Percentiles rank a stretch among this genome's conserved stretches.
These are phyloP conservation scores for Podarcis lilfordi DNA, from an alignment of 2,797 vertebrate genomes.

Conservation along the genomic window DNA sequence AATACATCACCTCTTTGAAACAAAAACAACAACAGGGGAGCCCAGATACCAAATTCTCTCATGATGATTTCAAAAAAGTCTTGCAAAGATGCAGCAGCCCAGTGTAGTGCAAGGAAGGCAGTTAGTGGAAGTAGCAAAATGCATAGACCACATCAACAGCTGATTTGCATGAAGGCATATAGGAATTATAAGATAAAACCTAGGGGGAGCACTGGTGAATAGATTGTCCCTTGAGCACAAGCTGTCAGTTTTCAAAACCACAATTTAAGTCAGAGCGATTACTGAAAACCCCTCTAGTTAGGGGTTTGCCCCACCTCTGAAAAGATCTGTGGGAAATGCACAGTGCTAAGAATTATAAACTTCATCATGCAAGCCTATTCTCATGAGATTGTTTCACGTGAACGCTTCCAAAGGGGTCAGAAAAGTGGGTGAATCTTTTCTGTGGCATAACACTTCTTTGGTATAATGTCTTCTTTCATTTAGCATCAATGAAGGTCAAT, in stretches of 20 bases:
- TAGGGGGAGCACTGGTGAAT: background rate
- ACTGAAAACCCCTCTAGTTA: background rate
- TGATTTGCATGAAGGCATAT: background rate
- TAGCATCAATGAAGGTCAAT: background rate
- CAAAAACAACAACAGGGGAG: rapidly evolving
- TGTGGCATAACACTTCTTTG: background rate
- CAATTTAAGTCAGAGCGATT: background rate
- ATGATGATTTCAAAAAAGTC: background rate
- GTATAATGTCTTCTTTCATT: background rate
- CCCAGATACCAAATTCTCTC: background rate
- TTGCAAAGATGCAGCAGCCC: background rate
- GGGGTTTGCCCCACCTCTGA: background rate
- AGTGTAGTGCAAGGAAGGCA: background rate
- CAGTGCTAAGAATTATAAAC: background rate
- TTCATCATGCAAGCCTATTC: background rate
- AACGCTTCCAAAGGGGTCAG: background rate
- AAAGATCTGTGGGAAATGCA: background rate
- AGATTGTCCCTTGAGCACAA: background rate
- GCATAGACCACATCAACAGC: background rate
- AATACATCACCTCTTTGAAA: slow-evolving; percentile 7
- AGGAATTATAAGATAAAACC: background rate
- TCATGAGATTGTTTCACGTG: background rate
- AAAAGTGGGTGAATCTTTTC: background rate
- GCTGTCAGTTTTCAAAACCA: background rate
- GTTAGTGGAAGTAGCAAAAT: background rate